Base-by-base conservation (phyloP, 2,888 invertebrate species). In the Polia nebulosa region DNA sequence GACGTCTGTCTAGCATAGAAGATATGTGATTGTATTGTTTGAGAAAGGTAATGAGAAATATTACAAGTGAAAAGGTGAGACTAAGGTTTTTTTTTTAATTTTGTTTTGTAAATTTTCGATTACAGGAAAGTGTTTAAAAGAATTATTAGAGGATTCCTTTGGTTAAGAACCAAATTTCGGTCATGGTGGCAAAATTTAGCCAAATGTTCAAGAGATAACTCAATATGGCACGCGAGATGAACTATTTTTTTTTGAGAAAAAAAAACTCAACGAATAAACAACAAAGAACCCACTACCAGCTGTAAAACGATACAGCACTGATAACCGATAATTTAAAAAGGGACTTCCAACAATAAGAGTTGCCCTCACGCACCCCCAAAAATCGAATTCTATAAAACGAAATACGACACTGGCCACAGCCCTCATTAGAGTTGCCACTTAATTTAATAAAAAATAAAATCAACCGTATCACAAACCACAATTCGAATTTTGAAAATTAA, bases 311-410 rank as follows among this genome's bases (percentile, higher is more conserved):
- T 92, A 91, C 85, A 87, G 85, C 86, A 84, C 87, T 88, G 92
- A 93, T 92, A 92, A 94, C 91, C 91, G 87, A 91, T 91, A 87
- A 87, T 83, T 90, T 90, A 87, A 88, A 88, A 86, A 84, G 90
- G 92, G 91, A 88, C 87, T 87, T 76, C 85, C 85, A 87, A 91
- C 91, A 91, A 90, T 91, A 88, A 85, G 83, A 78, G 66, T 76
- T 73, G 85, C 85, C 82, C 88, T 81, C 82, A 86, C 91, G 91
- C 90, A 82, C 88, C 90, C 88, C 82, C 83, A 87, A 82, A 89
- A 90, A 88, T 85, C 82, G 77, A 85, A 85, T 83, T 87, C 89
- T 84, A 86, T 92, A 89, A 81, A 90, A 82, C 90, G 95, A 87
- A 94, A 95, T 84, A 86, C 84, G 92, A 95, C 90, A 92, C 95